These are phyloP conservation scores for Leucophenga montana DNA, from an alignment of 2,888 invertebrate species.

Conservation along the genomic window DNA sequence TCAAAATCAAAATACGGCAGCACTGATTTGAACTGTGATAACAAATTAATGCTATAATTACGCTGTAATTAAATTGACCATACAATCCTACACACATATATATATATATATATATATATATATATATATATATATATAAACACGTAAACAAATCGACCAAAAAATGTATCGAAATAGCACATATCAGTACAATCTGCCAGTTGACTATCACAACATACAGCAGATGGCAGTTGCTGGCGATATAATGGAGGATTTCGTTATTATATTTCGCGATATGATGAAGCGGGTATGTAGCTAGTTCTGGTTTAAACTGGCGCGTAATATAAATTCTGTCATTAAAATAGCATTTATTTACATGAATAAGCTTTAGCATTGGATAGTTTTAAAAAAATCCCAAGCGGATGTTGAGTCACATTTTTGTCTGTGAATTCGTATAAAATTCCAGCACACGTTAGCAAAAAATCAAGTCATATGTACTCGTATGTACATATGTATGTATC, in stretches of 20 bases:
- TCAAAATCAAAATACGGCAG: slow-evolving; percentile 37
- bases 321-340: no score
- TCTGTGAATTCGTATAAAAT: background rate
- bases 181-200: slow-evolving; percentile 75
- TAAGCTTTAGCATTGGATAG: no score
- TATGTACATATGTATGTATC: no score
- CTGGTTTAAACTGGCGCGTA: no score
- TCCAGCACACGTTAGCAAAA: background rate
- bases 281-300: slow-evolving; percentile 76
- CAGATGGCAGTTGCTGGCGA: slow-evolving; percentile 79
- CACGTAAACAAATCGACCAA: background rate
- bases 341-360: no score
- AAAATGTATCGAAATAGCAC: slow-evolving; percentile 68
- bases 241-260: slow-evolving; percentile 83
- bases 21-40: slow-evolving; percentile 19
- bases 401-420: slow-evolving; percentile 3
- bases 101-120: no score
- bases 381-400: background rate
- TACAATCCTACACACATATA: background rate
- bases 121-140: no score
- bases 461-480: no score
- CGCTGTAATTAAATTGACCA: no score
- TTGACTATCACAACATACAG: slow-evolving; percentile 77
- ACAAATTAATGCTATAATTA: slow-evolving; percentile 16
- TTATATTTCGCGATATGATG: slow-evolving; percentile 80